phyloP scores from a whole-genome alignment of 2,113 vertebrate genomes.

The Macrotus californicus region DNA sequence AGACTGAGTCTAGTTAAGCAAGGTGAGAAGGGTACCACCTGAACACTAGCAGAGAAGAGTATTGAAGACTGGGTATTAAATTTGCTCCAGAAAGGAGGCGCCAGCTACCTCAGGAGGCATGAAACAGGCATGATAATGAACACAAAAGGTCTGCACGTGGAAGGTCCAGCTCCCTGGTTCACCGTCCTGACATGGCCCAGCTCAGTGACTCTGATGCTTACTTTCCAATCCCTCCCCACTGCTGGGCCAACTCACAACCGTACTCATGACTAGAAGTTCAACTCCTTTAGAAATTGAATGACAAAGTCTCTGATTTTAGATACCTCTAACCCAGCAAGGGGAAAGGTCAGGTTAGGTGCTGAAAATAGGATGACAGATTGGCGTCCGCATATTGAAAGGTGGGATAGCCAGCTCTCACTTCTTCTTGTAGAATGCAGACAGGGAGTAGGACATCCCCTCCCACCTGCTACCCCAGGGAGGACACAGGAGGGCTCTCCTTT shows the following conservation, averaged over 20 bases:
- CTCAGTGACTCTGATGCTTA: background rate
- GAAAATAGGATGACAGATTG: background rate
- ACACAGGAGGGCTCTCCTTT: background rate
- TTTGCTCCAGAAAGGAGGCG: background rate
- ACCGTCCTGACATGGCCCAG: background rate
- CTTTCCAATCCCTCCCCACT: background rate
- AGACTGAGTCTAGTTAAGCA: background rate
- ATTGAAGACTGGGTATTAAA: background rate
- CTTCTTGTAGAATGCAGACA: background rate
- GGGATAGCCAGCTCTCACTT: background rate
- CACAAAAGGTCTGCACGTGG: background rate
- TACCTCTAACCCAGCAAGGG: background rate
- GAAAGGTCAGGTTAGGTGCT: background rate
- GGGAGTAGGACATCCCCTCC: accelerated
- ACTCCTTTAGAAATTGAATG: background rate
- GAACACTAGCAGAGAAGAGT: background rate
- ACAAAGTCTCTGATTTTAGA: background rate
- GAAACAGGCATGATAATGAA: background rate
- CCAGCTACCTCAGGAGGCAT: background rate
- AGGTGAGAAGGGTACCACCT: background rate
- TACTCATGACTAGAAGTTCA: background rate
- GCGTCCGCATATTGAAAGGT: background rate
- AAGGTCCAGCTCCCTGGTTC: background rate
- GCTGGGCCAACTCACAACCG: background rate
- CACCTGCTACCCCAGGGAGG: background rate